Evolutionary conservation across 2,113 vertebrate genomes (phyloP), one percentile per base, ranked within the genome.

Genomic region (Platichthys stellatus): DNA sequence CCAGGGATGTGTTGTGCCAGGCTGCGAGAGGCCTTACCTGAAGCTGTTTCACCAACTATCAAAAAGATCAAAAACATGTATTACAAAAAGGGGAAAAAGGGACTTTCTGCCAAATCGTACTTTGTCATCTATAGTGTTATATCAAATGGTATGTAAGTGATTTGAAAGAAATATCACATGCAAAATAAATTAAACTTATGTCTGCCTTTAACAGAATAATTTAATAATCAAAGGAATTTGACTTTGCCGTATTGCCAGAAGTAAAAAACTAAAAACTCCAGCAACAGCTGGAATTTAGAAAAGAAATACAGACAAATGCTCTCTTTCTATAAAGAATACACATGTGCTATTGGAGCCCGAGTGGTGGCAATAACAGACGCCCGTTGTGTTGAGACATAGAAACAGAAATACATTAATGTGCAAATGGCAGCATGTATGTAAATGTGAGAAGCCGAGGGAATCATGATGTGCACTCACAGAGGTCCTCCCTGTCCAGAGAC

Each of bases 1-100:
- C 98, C 98, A 1, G 98, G 98, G 88, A 99, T 98, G 90, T 99
- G 98, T 90, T 99, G 97, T 6, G 97, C 98, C 68, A 99, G 95
- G 84, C 96, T 98, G 43, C 97, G 94, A 0, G 97, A 97, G 12
- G 98, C 96, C 83, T 97, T 99, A n/a, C 98, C 98, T 3, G 97
- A 95, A 7, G 94, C 86, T 0, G 96, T 96, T 86, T 99, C 98
- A 45, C 98, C 97, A 86, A 99, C 97, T 99, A 63, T 2, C 26
- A 71, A 28, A 59, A 2, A 2, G 11, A 43, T 11, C 10, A 40
- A 12, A 40, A 40, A 12, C 7, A 35, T 31, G 26, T 7, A 31
- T 31, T 31, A 31, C 31, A 31, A 31, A 31, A 31, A 31, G 6
- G 9, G 35, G 7, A 2, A 10, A 10, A 38, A 38, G 35, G 35